Base-by-base conservation (phyloP, 2,888 invertebrate genomes). In the Drosophila lacicola region DNA sequence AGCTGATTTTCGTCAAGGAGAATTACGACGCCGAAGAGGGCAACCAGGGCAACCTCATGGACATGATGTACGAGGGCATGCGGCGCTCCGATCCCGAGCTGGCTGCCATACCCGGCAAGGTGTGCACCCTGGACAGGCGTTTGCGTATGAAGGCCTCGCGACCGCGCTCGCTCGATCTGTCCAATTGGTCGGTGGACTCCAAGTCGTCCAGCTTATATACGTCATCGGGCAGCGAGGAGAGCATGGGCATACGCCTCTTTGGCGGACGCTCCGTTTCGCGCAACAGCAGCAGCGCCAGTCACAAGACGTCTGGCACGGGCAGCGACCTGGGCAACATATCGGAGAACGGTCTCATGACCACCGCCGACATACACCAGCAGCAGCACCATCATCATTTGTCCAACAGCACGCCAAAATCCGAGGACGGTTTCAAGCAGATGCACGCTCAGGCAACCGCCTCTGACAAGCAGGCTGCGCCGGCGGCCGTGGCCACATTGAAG, bases 171-270 rank as follows among this genome's bases (percentile, higher is more conserved):
- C 92, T 97, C 37, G 97, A 97, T 91, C 92, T 97, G 0, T 96
- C 97, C 3, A 97, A 96, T 91, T 97, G 97, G 97, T 97, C 96
- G 0, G 96, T 97, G 2, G 97, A 97, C 90, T 97, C 97, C 0
- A 94, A 96, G 70, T 96, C 96, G 0, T 96, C 96, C 19, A 96
- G 96, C 65, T 90, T 96, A 10, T 96, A 96, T 90, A 96, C 96
- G 0, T 97, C 96, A 0, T 96, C 97, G 0, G 96, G 97, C n/a
- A 96, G 96, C 72, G 97, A 97, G 88, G 97, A 97, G 86, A 96
- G 96, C 71, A 95, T 96, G 94, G 96, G 96, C 2, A 92, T 96
- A 14, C 93, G 94, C 19, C 80, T 92, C 21, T 93, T 93, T 74
- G 92, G 92, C 39, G 93, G 94, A 2, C 94, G 96, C 2, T 95